Conservation (phyloP, 2,113 vertebrate species). For the Entomyzon cyanotis region DNA sequence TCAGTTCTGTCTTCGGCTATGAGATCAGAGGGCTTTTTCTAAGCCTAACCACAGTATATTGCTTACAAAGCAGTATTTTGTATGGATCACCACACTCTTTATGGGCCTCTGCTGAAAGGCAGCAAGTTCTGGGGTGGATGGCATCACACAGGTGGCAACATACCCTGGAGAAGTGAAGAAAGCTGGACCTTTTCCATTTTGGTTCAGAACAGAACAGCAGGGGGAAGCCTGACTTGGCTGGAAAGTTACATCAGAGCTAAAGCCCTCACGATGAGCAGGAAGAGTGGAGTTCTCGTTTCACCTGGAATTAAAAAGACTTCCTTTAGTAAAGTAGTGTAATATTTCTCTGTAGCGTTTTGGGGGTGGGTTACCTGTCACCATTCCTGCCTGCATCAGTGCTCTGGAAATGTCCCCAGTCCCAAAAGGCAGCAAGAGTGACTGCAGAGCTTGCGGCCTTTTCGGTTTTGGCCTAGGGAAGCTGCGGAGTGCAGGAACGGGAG, state of each 20-base stretch:
- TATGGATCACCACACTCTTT: neutral
- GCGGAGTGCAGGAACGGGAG: rapidly evolving
- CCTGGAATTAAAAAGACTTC: constrained; percentile 19
- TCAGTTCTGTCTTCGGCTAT: neutral
- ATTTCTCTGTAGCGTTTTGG: neutral
- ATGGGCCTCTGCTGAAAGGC: neutral
- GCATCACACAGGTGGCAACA: neutral
- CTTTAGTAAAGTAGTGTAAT: neutral
- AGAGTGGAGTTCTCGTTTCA: constrained; percentile 30
- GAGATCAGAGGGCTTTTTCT: neutral
- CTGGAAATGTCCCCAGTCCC: neutral
- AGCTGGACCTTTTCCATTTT: neutral
- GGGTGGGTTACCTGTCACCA: neutral
- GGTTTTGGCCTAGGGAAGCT: neutral
- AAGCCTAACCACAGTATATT: neutral
- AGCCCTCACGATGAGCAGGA: neutral
- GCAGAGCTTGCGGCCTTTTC: neutral
- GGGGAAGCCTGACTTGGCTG: constrained; percentile 51
- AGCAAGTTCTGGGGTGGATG: neutral
- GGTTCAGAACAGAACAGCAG: constrained; percentile 48
- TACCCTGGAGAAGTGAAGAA: neutral
- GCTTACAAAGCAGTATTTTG: neutral
- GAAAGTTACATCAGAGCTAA: constrained; percentile 37
- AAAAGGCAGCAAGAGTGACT: neutral
- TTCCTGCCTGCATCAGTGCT: neutral